Evolutionary conservation across 2,113 vertebrate genomes (phyloP).

Genomic region (Ophiodon elongatus): DNA sequence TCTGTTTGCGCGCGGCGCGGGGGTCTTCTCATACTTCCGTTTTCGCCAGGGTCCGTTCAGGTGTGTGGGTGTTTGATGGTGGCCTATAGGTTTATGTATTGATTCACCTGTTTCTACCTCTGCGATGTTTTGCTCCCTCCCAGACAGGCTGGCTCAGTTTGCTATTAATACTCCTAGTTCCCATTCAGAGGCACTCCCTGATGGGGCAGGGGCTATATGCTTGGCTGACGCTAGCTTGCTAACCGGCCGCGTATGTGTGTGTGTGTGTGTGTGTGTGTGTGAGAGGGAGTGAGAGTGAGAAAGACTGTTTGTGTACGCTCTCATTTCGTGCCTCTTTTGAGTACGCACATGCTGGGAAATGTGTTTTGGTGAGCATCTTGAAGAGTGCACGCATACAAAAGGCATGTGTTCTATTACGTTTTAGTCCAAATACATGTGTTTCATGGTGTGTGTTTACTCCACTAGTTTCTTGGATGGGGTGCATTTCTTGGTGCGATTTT

Average conservation of each 20-base stretch:
- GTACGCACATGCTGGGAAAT: neutral
- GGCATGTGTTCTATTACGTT: slow-evolving; percentile 2
- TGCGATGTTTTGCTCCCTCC: slow-evolving; percentile 66
- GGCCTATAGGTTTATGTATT: slow-evolving; percentile 67
- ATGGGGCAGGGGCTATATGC: slow-evolving; percentile 75
- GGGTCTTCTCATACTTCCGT: neutral
- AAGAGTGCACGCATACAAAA: neutral
- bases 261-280: slow-evolving; percentile 37
- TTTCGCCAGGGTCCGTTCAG: slow-evolving; percentile 11
- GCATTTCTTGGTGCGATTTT: slow-evolving; percentile 7
- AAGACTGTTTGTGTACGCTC: slow-evolving; percentile 42
- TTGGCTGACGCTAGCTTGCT: slow-evolving; percentile 66
- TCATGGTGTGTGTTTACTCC: slow-evolving; percentile 7
- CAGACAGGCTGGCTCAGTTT: slow-evolving; percentile 70
- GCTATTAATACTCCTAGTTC: slow-evolving; percentile 80
- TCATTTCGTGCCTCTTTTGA: slow-evolving; percentile 25
- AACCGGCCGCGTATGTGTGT: slow-evolving; percentile 46
- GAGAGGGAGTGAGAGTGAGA: slow-evolving; percentile 1
- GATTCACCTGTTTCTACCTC: slow-evolving; percentile 77
- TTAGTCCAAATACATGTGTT: neutral
- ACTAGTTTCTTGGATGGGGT: neutral
- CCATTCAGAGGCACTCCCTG: slow-evolving; percentile 74
- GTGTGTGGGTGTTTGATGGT: slow-evolving; percentile 24
- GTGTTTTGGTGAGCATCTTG: slow-evolving; percentile 24
- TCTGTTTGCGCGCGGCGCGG: neutral